phyloP scores from a whole-genome alignment of 2,888 invertebrate genomes.

The Disparrhopalites patrizii region DNA sequence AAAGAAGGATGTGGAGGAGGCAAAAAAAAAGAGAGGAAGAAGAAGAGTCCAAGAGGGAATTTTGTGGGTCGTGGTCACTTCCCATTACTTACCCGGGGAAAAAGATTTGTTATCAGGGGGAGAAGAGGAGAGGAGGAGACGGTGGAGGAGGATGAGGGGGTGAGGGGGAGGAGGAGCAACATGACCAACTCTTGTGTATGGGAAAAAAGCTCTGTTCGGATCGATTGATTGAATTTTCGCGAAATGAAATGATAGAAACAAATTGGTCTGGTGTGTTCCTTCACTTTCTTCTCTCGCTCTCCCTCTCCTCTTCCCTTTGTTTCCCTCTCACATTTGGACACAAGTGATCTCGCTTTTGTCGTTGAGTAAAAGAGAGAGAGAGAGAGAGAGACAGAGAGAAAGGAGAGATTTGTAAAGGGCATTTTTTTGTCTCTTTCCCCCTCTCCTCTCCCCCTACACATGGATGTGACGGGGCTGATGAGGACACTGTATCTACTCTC shows the following conservation, averaged over 20 bases:
- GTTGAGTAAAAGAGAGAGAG: too few species aligned
- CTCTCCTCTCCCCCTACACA: background rate
- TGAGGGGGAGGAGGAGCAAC: slow-evolving; percentile 9
- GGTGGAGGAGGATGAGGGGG: background rate
- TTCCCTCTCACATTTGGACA: background rate
- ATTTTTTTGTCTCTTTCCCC: background rate
- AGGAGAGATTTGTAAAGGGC: too few species aligned
- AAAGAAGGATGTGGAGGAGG: background rate
- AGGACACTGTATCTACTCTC: background rate
- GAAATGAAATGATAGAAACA: slow-evolving; percentile 37
- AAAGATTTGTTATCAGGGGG: too few species aligned
- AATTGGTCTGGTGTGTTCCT: slow-evolving; percentile 32
- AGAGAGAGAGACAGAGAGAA: too few species aligned
- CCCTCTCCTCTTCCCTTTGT: slow-evolving; percentile 7
- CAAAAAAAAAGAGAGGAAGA: background rate
- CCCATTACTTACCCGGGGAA: too few species aligned
- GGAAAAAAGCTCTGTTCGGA: background rate
- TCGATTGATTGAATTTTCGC: slow-evolving; percentile 41
- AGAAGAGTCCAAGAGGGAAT: too few species aligned
- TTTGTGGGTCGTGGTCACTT: too few species aligned
- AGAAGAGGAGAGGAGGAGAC: too few species aligned
- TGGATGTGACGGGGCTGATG: background rate
- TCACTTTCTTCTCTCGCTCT: slow-evolving; percentile 12
- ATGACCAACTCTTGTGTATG: too few species aligned
- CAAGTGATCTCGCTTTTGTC: background rate